Base-by-base conservation (phyloP, 2,113 vertebrate species). In the Camelus dromedarius region DNA sequence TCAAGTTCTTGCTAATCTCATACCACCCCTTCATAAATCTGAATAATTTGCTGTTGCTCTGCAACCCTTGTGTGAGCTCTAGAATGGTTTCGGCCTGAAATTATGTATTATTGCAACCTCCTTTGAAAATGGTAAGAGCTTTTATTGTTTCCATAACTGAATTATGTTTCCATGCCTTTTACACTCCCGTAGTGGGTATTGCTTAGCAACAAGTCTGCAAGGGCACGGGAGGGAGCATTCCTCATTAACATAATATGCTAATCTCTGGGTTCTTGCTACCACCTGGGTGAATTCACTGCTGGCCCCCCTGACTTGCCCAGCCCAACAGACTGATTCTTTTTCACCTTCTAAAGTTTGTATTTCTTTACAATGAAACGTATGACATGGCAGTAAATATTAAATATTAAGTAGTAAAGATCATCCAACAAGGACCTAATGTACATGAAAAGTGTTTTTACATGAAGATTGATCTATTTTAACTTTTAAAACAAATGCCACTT, bases 91-190 rank as follows among this genome's bases (percentile, higher is more conserved):
- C 83, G 95, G 85, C 97, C 97, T 97, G 94, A 97, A 98, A 97
- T 98, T 98, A 98, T 89, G 83, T 94, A 97, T 98, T 98, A 98
- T 97, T 97, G 96, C 88, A 96, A 95, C 86, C 93, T 96, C 97
- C 96, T 97, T 97, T 94, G 96, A 97, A 97, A 98, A 97, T 50
- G 93, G 92, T 94, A 93, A 97, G 92, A 91, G 92, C 95, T 98
- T 97, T 98, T 97, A 98, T 98, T 98, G 97, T 98, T 98, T 98
- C 97, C 89, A 96, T 97, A 98, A 98, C 89, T 98, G 97, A 98
- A 98, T 98, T 98, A 98, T 97, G 96, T 96, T 97, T 98, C 98
- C 98, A 97, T 98, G 98, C 96, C 84, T 98, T 97, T 97, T 97
- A 87, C 95, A 52, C 91, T 54, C 77, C 79, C 93, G 60, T 97